phyloP scores from a whole-genome alignment of 1,140 invertebrate genomes.

The Scylla paramamosain region DNA sequence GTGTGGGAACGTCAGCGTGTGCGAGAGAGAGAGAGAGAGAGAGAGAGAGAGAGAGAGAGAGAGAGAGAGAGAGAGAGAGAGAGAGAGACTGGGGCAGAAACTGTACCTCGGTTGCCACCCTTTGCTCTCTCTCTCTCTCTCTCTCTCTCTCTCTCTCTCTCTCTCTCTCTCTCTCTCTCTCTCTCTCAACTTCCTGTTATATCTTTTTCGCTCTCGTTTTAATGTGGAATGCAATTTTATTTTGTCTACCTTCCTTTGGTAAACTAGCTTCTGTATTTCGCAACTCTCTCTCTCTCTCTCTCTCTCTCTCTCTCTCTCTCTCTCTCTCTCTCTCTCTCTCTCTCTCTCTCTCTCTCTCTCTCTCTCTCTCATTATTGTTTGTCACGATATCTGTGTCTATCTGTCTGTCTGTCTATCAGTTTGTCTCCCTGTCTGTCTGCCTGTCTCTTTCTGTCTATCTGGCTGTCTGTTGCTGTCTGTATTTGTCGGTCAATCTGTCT shows the following conservation, averaged over 20 bases:
- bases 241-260: neutral
- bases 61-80: neutral
- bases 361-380: neutral
- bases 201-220: neutral
- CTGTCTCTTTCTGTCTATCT: neutral
- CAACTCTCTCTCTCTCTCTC: neutral
- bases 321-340: slow-evolving; percentile 7
- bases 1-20: too few species aligned
- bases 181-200: neutral
- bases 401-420: too few species aligned
- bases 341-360: slow-evolving; percentile 8
- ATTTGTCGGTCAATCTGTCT: too few species aligned
- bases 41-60: neutral
- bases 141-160: slow-evolving; percentile 8
- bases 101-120: neutral
- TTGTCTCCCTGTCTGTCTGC: too few species aligned
- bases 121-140: slow-evolving; percentile 4
- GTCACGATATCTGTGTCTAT: too few species aligned
- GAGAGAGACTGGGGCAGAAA: neutral
- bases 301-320: slow-evolving; percentile 9
- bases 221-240: neutral
- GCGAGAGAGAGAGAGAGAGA: neutral
- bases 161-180: slow-evolving; percentile 6
- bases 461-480: too few species aligned
- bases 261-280: neutral